These are phyloP conservation scores for Clunio marinus DNA, from an alignment of 2,888 invertebrate species.

Conservation along the genomic window DNA sequence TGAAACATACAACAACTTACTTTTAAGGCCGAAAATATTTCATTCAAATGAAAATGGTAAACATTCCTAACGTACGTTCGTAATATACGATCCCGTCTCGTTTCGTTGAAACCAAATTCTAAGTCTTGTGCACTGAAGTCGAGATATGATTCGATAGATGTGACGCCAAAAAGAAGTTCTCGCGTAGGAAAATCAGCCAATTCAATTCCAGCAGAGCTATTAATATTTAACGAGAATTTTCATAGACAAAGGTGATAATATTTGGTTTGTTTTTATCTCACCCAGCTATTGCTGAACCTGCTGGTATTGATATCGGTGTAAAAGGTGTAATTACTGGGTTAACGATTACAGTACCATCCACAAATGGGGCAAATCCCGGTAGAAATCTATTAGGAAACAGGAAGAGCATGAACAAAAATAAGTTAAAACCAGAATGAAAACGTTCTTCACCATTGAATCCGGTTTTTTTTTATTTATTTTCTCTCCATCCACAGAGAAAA, in stretches of 20 bases:
- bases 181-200: slow-evolving; percentile 76
- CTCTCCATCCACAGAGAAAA: no score
- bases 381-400: slow-evolving; percentile 57
- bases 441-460: no score
- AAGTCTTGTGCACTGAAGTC: slow-evolving; percentile 78
- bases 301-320: slow-evolving; percentile 48
- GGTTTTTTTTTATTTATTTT: no score
- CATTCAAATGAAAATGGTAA: slow-evolving; percentile 90
- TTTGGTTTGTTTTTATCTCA: slow-evolving; percentile 43
- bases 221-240: slow-evolving; percentile 32
- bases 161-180: slow-evolving; percentile 79
- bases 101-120: slow-evolving; percentile 89
- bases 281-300: slow-evolving; percentile 54
- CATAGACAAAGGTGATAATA: not conserved
- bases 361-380: slow-evolving; percentile 89
- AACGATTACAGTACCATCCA: slow-evolving; percentile 81
- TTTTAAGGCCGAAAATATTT: slow-evolving; percentile 85
- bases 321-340: slow-evolving; percentile 54
- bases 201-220: slow-evolving; percentile 66
- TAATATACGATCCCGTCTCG: slow-evolving; percentile 76
- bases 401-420: not conserved
- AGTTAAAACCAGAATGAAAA: not conserved
- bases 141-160: slow-evolving; percentile 76
- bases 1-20: slow-evolving; percentile 42
- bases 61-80: slow-evolving; percentile 91